Conservation (phyloP, 1,140 invertebrate genomes). For the Chironomus tepperi region DNA sequence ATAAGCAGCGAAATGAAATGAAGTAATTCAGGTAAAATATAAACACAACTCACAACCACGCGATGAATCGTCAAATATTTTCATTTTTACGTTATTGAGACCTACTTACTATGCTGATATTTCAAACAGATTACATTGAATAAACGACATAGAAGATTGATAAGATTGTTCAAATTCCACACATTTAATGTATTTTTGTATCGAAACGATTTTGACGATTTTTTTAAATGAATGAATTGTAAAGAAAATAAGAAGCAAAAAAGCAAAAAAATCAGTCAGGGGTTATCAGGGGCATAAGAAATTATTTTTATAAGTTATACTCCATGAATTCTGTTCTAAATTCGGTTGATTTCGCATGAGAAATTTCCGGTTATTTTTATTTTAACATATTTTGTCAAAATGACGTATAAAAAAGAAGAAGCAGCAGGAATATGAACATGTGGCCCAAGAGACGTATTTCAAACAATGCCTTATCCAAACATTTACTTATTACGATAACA, state of each 20-base stretch:
- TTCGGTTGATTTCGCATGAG: no score
- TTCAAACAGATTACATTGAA: background rate
- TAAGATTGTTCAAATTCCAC: background rate
- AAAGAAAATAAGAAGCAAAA: no score
- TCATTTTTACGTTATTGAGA: background rate
- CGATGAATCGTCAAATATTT: background rate
- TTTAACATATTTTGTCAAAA: no score
- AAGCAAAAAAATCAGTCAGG: background rate
- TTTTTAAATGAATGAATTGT: background rate
- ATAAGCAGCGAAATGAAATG: background rate
- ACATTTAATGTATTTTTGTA: background rate
- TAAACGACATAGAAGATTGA: background rate
- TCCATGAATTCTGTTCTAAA: no score
- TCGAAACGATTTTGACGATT: background rate
- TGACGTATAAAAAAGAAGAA: no score
- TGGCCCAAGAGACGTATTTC: no score
- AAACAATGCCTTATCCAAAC: no score
- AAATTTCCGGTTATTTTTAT: no score
- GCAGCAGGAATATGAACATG: no score
- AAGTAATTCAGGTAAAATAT: slow-evolving; percentile 14
- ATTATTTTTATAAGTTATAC: no score
- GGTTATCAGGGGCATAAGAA: background rate
- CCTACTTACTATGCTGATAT: background rate
- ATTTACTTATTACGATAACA: no score
- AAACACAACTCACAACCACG: background rate